Evolutionary conservation across 2,797 vertebrate species (phyloP), one percentile per base, ranked within the genome.

Genomic region (Acrocephalus scirpaceus): DNA sequence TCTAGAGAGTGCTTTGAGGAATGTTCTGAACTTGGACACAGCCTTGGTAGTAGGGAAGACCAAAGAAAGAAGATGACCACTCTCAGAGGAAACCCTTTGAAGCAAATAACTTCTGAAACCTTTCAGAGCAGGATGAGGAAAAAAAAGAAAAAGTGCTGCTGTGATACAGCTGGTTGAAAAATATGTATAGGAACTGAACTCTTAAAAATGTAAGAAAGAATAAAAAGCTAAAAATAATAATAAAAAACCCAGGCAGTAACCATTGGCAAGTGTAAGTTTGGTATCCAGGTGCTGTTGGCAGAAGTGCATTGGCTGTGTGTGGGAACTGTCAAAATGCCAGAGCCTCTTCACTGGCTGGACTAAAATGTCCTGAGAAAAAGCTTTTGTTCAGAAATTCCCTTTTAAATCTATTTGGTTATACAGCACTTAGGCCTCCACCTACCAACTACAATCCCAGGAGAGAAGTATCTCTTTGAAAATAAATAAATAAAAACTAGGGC

Each of bases 91-190:
- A 72, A 45, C 15, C 5, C 27, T 93, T 92, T 84, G 79, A 91
- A 86, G 48, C 27, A 88, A 81, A 57, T 54, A 10, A 45, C 56
- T 75, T 94, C 85, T 90, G 90, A 81, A 96, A 90, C 60, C 36
- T 92, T 96, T 86, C 40, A 66, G 85, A 76, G 44, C n/a, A 60
- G 58, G n/a, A 58, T 70, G 18, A 2, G 11, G 16, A 76, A 60
- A 29, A 36, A 42, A 29, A 14, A 27, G 22, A 81, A 82, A 72
- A 21, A 3, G 3, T n/a, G 13, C 23, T 86, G 42, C 70, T 88
- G 12, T 75, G 30, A 62, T 80, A 65, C 25, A 75, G 9, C n/a
- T 89, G 38, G n/a, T 67, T 84, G 36, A 42, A 82, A 86, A 66
- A 66, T 34, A 34, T 16, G 26, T 2, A 0, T 29, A 42, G 50